Evolutionary conservation across 2,888 invertebrate species (phyloP), one percentile per base, ranked within the genome.

Genomic region (Megaustenia siamemsis): DNA sequence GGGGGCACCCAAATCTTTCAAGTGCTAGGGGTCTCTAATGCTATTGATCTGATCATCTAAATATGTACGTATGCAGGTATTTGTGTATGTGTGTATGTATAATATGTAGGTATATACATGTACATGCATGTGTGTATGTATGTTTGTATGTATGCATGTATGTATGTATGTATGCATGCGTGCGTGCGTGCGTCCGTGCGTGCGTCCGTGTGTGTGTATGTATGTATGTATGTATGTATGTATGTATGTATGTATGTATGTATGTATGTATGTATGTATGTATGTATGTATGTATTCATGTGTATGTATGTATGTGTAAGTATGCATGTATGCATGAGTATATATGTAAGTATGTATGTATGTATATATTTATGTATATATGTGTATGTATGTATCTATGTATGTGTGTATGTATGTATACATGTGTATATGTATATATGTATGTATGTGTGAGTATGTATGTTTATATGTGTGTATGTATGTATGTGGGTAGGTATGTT

Each of bases 81-180:
- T n/a, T n/a, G n/a, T 73, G 24, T 38, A 35, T 73, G 35, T 73
- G 35, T 73, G 35, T 73, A 35, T 73, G 35, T 73, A 35, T 73
- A n/a, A 35, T 73, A 35, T 73, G 35, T 73, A 35, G 15, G 35
- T 73, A 35, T 73, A 35, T 73, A 35, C 35, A 35, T 73, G 35
- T 73, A 35, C 35, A 35, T 73, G 35, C 35, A 35, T 73, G 35
- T 73, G 35, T 73, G 35, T 73, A 35, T 73, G 35, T 73, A 35
- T 73, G 35, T 73, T 12, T 73, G 35, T 73, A 35, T 73, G 35
- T 73, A 35, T 73, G 35, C 35, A 1, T 75, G 35, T 73, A 35
- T 73, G 35, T 73, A 35, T 73, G 35, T 73, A 35, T 73, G 35
- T 73, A 35, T 73, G 35, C 35, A 15, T 38, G 24, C 15, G 24